Evolutionary conservation across 2,797 vertebrate species (phyloP).

Genomic region (Macropodus opercularis): DNA sequence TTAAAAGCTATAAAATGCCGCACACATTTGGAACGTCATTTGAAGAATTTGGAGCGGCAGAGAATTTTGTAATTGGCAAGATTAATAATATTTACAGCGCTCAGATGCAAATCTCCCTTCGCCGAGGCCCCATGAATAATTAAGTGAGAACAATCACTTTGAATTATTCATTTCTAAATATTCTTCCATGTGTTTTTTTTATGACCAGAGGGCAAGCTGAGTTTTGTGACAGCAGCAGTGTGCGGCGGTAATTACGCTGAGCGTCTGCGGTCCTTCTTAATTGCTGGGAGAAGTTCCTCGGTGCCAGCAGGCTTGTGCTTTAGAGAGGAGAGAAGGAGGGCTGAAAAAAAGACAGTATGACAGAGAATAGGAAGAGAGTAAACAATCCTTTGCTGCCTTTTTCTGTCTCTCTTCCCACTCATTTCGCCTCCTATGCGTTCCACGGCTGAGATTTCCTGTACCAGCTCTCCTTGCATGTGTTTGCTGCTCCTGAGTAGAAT

Average conservation of each 20-base stretch:
- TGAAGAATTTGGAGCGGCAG: conserved; percentile 78
- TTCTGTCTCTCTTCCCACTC: conserved; percentile 53
- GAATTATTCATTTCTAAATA: conserved; percentile 86
- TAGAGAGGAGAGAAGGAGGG: conserved; percentile 40
- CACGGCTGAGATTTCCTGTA: conserved; percentile 65
- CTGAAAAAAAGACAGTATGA: conserved; percentile 43
- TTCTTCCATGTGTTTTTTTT: conserved; percentile 83
- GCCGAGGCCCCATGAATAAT: conserved; percentile 81
- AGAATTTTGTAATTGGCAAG: conserved; percentile 85
- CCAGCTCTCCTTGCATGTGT: conserved; percentile 50
- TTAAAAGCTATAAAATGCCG: conserved; percentile 74
- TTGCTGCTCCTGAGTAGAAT: conserved; percentile 76
- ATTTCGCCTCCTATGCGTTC: conserved; percentile 52
- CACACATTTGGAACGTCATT: conserved; percentile 77
- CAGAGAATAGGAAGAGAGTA: conserved; percentile 58
- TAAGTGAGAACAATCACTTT: conserved; percentile 84
- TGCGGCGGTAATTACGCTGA: conserved; percentile 78
- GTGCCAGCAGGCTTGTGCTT: conserved; percentile 73
- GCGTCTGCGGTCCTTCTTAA: conserved; percentile 78
- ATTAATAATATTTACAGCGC: conserved; percentile 85
- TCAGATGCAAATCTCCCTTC: conserved; percentile 81
- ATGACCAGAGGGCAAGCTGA: conserved; percentile 79
- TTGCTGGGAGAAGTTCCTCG: conserved; percentile 81
- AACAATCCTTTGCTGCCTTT: conserved; percentile 58
- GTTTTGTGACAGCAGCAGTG: conserved; percentile 82